Percentiles rank a stretch among this genome's conserved stretches.
Evolutionary conservation across 2,113 vertebrate genomes (phyloP).

Genomic region (Redunca redunca): DNA sequence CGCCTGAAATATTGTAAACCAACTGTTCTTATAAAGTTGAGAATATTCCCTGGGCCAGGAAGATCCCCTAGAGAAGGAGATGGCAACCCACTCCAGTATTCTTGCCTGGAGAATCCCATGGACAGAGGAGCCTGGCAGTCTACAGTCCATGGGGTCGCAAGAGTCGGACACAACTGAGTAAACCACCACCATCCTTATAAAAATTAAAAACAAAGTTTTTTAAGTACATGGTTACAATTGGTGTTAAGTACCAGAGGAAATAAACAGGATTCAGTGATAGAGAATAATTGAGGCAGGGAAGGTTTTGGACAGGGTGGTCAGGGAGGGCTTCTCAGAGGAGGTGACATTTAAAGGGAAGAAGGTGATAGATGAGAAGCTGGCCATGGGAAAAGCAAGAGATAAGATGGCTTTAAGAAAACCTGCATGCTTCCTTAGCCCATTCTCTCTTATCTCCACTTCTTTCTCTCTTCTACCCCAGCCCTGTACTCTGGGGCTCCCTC

Average conservation of each 20-base stretch:
- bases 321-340: background rate
- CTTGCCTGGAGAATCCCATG: background rate
- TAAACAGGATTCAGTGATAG: background rate
- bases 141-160: background rate
- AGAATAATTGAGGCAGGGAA: background rate
- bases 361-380: background rate
- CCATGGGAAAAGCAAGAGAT: background rate
- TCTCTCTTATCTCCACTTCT: background rate
- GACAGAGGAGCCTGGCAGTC: background rate
- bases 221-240: background rate
- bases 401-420: background rate
- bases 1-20: background rate
- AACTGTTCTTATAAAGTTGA: background rate
- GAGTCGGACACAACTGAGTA: accelerated
- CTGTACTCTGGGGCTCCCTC: background rate
- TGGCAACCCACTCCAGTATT: background rate
- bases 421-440: accelerated
- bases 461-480: background rate
- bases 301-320: background rate
- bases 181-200: background rate
- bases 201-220: background rate
- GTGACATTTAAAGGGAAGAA: background rate
- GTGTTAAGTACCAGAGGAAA: background rate
- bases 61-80: background rate
- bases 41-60: background rate